phyloP scores from a whole-genome alignment of 2,797 vertebrate genomes.

The Pseudochirops cupreus region DNA sequence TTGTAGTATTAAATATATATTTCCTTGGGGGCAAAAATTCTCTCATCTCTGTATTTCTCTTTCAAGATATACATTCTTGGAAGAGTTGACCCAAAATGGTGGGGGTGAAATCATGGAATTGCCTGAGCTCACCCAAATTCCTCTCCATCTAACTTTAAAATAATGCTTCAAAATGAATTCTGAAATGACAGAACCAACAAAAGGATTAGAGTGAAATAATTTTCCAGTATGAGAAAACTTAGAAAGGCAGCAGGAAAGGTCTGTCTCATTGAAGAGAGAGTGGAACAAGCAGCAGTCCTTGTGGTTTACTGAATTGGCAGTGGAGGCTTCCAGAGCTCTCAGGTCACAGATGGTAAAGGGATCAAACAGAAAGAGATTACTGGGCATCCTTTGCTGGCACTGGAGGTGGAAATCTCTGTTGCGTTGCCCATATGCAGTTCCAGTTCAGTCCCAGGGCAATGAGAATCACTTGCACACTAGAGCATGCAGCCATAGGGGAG shows the following conservation, averaged over 20 bases:
- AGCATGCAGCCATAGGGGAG: neutral
- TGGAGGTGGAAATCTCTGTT: neutral
- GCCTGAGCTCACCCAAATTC: neutral
- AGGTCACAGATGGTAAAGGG: neutral
- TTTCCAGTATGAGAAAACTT: neutral
- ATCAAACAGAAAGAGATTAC: neutral
- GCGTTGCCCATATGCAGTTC: neutral
- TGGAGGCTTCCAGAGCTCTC: neutral
- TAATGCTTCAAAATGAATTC: neutral
- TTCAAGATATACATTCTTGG: neutral
- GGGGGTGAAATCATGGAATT: neutral
- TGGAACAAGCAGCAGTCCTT: neutral
- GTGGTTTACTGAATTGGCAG: neutral
- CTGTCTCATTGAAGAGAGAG: neutral
- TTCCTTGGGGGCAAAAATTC: neutral
- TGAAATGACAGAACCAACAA: neutral
- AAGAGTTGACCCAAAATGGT: neutral
- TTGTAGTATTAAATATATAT: neutral
- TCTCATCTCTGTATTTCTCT: neutral
- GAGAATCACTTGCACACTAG: neutral
- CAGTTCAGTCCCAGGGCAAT: neutral
- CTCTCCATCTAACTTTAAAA: neutral
- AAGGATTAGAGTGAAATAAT: neutral
- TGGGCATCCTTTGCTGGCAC: neutral
- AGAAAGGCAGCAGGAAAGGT: neutral